phyloP scores from a whole-genome alignment of 2,113 vertebrate genomes.

The Amphilophus citrinellus region DNA sequence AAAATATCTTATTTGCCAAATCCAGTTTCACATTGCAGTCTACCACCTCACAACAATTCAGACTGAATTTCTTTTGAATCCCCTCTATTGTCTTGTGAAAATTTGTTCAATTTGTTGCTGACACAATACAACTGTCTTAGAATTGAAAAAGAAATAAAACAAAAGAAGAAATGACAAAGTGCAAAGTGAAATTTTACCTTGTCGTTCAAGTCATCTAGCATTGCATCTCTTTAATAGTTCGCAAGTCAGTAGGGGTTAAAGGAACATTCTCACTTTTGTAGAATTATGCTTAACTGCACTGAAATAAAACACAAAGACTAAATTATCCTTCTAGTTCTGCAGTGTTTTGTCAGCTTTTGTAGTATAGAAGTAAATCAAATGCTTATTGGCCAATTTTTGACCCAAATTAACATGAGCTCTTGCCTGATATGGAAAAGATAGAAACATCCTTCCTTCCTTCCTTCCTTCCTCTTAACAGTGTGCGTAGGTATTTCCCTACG shows the following conservation, averaged over 20 bases:
- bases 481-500: neutral
- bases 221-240: slow-evolving; percentile 7
- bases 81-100: slow-evolving; percentile 21
- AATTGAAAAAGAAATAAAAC: slow-evolving; percentile 12
- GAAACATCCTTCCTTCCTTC: too few relatives aligned
- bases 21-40: slow-evolving; percentile 5
- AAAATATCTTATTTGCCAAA: slow-evolving; percentile 42
- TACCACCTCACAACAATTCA: slow-evolving; percentile 7
- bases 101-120: slow-evolving; percentile 17
- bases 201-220: slow-evolving; percentile 7
- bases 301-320: neutral
- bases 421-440: too few relatives aligned
- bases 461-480: neutral
- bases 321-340: neutral
- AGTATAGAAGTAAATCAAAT: neutral
- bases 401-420: neutral
- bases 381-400: neutral
- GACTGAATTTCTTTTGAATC: slow-evolving; percentile 26
- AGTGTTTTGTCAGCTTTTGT: neutral
- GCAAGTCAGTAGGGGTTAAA: neutral
- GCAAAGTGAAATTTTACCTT: neutral
- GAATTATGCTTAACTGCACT: neutral
- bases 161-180: slow-evolving; percentile 12
- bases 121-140: neutral
- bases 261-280: neutral